A percentile compares a stretch with the other conserved stretches of the same genome.
Evolutionary conservation across 2,888 invertebrate genomes (phyloP).

Genomic region (Pachydiplax longipennis): DNA sequence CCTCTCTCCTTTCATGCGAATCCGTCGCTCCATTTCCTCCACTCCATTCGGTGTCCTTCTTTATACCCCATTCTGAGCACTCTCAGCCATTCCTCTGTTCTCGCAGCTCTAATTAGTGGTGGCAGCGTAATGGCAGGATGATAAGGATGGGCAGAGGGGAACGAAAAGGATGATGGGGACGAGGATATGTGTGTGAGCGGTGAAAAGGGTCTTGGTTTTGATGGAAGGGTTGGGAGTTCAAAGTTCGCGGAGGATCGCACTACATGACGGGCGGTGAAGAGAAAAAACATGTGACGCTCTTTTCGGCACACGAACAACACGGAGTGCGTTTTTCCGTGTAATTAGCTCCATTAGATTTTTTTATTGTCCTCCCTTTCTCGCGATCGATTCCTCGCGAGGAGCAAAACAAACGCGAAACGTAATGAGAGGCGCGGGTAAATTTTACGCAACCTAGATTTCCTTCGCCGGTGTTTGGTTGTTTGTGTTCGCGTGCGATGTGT

Average conservation of each 20-base stretch:
- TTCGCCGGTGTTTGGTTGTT: not conserved
- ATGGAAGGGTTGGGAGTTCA: not conserved
- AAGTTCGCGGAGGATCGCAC: not conserved
- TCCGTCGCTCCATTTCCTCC: not conserved
- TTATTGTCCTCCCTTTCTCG: not conserved
- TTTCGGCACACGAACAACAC: not conserved
- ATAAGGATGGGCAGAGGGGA: not conserved
- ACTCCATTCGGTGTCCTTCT: not conserved
- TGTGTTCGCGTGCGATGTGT: not conserved
- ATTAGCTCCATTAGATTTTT: not conserved
- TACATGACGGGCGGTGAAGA: not conserved
- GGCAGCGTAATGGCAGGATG: slow-evolving; percentile 21
- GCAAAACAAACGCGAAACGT: not conserved
- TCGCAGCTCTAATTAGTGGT: slow-evolving; percentile 32
- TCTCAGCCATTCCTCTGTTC: not conserved
- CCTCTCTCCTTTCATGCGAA: not conserved
- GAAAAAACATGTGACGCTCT: not conserved
- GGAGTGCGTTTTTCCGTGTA: not conserved
- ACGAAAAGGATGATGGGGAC: not conserved
- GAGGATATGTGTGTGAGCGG: not conserved
- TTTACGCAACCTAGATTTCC: not conserved
- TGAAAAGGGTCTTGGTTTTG: not conserved
- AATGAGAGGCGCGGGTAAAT: not conserved
- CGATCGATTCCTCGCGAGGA: not conserved
- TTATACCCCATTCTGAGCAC: not conserved